Base-by-base conservation (phyloP, 35 echinoderm and acorn worm species). In the Chiridota heheva region DNA sequence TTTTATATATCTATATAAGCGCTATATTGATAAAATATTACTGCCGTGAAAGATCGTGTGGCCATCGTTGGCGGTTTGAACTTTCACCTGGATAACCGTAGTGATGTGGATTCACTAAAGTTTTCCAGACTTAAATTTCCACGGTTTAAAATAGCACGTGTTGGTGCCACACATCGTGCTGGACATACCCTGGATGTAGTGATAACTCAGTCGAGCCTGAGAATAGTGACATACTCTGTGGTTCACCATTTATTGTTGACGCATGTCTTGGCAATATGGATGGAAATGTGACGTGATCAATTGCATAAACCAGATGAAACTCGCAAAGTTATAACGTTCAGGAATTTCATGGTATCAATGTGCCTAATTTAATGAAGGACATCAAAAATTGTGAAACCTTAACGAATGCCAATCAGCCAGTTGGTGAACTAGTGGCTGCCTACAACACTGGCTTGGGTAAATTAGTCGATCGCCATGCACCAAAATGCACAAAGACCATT, bases 171-270 rank as follows among this genome's bases (percentile, higher is more conserved):
- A 44, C 81, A 84, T 53, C 30, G 20, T 40, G 35, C 44, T 13
- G 67, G 47, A 46, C 81, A 72, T 47, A 84, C 66, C 34, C 81
- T 58, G 36, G 65, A 72, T 84, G 65, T 85, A 13, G 67, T 85
- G 32, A 75, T 85, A 2, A 62, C 68, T 56, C 51, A 66, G 36
- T n/a, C n/a, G n/a, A n/a, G n/a, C n/a, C n/a, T n/a, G 58, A 81
- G 30, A 35, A 77, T 20, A 78, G 34, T 78, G 53, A 78, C 41
- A 73, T 73, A 73, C 27, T 39, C 24, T 36, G 61, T 59, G 74
- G 36, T 78, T 34, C 55, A 58, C 38, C 75, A 7, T 60, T 25
- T 31, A 37, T 79, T 4, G 41, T 2, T 7, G 41, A 58, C 2
- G 75, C 51, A 40, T 58, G 58, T 79, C 27, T 79, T 62, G 56